A percentile compares a stretch with the other conserved stretches of the same genome.
Conservation (phyloP, 2,113 vertebrate genomes). For the Upupa epops region DNA sequence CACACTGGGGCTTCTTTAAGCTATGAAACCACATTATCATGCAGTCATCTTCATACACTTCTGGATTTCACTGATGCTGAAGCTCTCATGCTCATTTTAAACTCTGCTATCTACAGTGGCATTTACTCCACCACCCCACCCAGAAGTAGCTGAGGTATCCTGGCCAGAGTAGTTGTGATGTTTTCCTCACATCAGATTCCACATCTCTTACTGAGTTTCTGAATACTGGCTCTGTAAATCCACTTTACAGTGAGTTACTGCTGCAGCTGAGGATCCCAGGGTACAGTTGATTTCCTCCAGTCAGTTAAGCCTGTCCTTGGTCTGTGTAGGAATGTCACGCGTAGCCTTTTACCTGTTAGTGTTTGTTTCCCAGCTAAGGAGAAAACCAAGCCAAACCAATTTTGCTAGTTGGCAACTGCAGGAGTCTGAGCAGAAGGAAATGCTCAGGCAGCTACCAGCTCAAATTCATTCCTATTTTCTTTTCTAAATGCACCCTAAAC, state of each 20-base stretch:
- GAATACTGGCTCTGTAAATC: not conserved
- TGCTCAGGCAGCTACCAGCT: not conserved
- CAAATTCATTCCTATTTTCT: not conserved
- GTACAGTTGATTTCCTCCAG: not conserved
- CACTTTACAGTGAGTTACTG: not conserved
- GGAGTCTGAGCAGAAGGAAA: not conserved
- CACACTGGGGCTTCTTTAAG: not conserved
- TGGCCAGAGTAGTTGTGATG: not conserved
- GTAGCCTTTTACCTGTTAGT: not conserved
- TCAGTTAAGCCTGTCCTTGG: not conserved
- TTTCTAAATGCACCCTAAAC: not conserved
- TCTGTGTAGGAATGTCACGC: not conserved
- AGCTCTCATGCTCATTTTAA: not conserved
- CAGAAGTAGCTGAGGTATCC: not conserved
- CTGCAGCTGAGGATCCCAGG: not conserved
- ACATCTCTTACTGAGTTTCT: not conserved
- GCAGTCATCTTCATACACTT: not conserved
- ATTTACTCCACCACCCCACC: not conserved
- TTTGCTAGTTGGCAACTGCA: not conserved
- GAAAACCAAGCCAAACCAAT: not conserved
- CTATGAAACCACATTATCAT: not conserved
- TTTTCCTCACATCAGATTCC: not conserved
- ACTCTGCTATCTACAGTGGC: not conserved
- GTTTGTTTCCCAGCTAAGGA: not conserved
- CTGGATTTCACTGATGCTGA: not conserved